Evolutionary conservation across 2,797 vertebrate genomes (phyloP), one percentile per base, ranked within the genome.

Genomic region (Pangasius macronema): DNA sequence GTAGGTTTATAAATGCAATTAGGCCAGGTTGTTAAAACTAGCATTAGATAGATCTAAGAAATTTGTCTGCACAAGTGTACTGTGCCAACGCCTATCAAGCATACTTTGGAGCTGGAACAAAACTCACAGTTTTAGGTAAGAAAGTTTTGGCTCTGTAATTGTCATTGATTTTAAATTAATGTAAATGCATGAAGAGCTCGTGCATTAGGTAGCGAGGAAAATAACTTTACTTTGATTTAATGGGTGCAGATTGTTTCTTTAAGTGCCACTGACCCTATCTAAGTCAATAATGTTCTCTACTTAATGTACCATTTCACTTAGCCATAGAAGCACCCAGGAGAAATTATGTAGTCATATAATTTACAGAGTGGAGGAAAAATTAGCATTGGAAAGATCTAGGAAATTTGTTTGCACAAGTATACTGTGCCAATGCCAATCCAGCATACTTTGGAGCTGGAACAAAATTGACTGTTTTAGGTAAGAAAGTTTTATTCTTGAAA

Each of bases 71-170:
- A 75, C 53, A 61, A 9, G 81, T 85, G 8, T 89, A 93, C 93
- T 92, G 93, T 95, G 94, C 92, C 91, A 91, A 91, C 16, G 24
- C 36, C 24, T 46, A 92, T 49, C 89, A 87, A 87, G 93, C 92
- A 1, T 89, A 92, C 88, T 94, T 94, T 90, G 93, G 93, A 88
- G 75, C 88, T 85, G 94, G 94, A 90, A 94, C 94, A 39, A 95
- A 94, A 90, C 88, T 94, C 72, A 95, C 92, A 0, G 93, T 95
- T 90, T 67, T 95, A 16, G 94, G 93, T 94, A 87, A 94, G 92
- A 36, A 65, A 3, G 1, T 59, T 27, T 72, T 73, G 16, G 9
- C 49, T 20, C 14, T 49, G 9, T 4, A 49, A 46, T 49, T 30
- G 36, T 85, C 51, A 36, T 0, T 10, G 14, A 51, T 67, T 10